These are phyloP conservation scores for Colistium nudipinnis DNA, from an alignment of 2,113 vertebrate genomes.

Conservation along the genomic window DNA sequence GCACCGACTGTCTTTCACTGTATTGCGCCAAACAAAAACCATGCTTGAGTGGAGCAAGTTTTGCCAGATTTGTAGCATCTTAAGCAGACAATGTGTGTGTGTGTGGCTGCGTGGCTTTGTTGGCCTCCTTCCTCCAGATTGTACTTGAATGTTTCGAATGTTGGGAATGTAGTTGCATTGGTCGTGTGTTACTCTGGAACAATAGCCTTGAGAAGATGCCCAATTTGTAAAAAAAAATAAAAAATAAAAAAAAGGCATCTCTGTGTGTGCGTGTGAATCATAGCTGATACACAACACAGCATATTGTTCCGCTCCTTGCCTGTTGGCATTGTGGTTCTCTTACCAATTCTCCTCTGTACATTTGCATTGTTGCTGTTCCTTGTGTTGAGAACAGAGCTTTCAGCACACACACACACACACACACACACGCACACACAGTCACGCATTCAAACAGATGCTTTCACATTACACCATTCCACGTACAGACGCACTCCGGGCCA, in stretches of 20 bases:
- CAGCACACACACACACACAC: constrained; percentile 34
- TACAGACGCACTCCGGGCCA: constrained; percentile 51
- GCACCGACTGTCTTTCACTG: constrained; percentile 24
- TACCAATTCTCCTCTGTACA: constrained; percentile 21
- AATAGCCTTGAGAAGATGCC: constrained; percentile 45
- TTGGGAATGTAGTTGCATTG: constrained; percentile 22
- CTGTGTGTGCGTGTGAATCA: constrained; percentile 8
- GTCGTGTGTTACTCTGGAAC: constrained; percentile 30
- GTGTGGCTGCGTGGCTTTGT: neutral
- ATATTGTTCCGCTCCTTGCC: constrained; percentile 42
- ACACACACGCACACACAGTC: no score
- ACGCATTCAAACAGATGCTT: constrained; percentile 49
- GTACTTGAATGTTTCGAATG: constrained; percentile 30
- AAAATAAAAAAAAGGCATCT: no score
- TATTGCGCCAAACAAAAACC: constrained; percentile 34
- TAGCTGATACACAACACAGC: constrained; percentile 30
- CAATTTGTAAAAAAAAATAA: constrained; percentile 37
- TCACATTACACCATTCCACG: constrained; percentile 61
- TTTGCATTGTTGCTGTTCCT: constrained; percentile 42
- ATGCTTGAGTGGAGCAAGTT: constrained; percentile 8
- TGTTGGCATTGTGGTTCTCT: constrained; percentile 27
- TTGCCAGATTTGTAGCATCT: constrained; percentile 5
- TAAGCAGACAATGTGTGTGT: constrained; percentile 25
- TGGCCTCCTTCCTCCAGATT: constrained; percentile 35
- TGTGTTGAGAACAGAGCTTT: constrained; percentile 43